A percentile compares a stretch with the other conserved stretches of the same genome.
These are phyloP conservation scores for Phalacrocorax brasilianus DNA, from an alignment of 2,113 vertebrate genomes.

Conservation along the genomic window DNA sequence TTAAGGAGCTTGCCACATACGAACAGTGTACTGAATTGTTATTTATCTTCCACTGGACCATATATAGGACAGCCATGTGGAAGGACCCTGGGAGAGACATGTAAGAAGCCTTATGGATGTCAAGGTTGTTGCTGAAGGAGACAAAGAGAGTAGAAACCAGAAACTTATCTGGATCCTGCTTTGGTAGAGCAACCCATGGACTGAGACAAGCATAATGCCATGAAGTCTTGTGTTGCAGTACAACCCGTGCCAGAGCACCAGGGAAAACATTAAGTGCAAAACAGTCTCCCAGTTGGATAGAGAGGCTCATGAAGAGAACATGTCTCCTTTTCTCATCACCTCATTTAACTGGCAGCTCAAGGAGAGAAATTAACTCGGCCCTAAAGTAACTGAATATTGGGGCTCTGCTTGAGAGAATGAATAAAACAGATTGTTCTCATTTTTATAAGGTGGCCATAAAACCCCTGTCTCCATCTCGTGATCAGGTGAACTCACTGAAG, in stretches of 20 bases:
- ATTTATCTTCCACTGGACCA: neutral
- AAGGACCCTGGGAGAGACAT: neutral
- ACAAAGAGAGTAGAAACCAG: neutral
- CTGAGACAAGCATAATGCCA: neutral
- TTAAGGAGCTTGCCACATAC: neutral
- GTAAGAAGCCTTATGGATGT: neutral
- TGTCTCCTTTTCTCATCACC: too few species aligned
- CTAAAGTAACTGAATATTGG: neutral
- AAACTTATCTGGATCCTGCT: neutral
- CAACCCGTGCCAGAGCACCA: neutral
- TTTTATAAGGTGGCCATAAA: neutral
- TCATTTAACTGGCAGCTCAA: neutral
- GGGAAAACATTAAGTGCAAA: neutral
- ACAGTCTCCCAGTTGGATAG: neutral
- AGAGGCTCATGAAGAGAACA: neutral
- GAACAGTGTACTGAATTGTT: neutral
- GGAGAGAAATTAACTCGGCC: neutral
- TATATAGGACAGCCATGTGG: neutral
- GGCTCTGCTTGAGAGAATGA: neutral
- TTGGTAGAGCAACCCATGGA: neutral
- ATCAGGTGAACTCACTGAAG: neutral
- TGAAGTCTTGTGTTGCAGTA: neutral
- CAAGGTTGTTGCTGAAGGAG: neutral
- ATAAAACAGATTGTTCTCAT: neutral
- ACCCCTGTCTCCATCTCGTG: neutral